A percentile compares a stretch with the other conserved stretches of the same genome.
These are phyloP conservation scores for Lichenostomus cassidix DNA, from an alignment of 2,113 vertebrate genomes.

Conservation along the genomic window DNA sequence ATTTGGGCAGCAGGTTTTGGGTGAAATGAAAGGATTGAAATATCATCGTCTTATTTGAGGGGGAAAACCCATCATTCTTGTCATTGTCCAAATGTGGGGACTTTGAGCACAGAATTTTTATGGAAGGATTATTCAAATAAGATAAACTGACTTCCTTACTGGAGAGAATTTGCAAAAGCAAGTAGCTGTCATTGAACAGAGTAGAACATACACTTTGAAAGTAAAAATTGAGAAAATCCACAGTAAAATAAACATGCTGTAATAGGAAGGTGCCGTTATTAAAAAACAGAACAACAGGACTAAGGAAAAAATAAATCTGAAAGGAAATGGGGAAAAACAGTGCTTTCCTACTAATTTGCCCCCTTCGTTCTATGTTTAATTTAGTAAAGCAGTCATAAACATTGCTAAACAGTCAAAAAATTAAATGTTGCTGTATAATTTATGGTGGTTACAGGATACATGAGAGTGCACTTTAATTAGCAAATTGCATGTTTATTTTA, in stretches of 20 bases:
- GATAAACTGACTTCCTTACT: neutral
- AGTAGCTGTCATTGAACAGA: neutral
- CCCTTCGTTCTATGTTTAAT: constrained; percentile 58
- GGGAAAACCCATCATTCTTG: neutral
- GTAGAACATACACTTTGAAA: neutral
- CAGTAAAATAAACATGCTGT: neutral
- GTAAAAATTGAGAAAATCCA: neutral
- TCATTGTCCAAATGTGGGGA: neutral
- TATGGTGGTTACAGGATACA: constrained; percentile 71
- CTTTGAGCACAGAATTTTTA: neutral
- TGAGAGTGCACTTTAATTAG: constrained; percentile 77
- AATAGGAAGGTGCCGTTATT: neutral
- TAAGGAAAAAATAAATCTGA: neutral
- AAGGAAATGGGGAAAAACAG: neutral
- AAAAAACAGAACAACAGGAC: neutral
- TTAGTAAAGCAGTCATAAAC: constrained; percentile 68
- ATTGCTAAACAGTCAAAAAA: constrained; percentile 74
- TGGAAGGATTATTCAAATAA: neutral
- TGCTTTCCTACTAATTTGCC: constrained; percentile 35
- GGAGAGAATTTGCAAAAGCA: constrained; percentile 18
- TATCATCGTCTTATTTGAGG: accelerated
- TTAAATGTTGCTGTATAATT: constrained; percentile 77
- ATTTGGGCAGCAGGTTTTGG: neutral
- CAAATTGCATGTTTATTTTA: constrained; percentile 77
- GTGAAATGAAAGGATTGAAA: neutral